Percentiles rank a stretch among this genome's conserved stretches.
phyloP scores from a whole-genome alignment of 2,888 invertebrate genomes.

The Torymus texanus region DNA sequence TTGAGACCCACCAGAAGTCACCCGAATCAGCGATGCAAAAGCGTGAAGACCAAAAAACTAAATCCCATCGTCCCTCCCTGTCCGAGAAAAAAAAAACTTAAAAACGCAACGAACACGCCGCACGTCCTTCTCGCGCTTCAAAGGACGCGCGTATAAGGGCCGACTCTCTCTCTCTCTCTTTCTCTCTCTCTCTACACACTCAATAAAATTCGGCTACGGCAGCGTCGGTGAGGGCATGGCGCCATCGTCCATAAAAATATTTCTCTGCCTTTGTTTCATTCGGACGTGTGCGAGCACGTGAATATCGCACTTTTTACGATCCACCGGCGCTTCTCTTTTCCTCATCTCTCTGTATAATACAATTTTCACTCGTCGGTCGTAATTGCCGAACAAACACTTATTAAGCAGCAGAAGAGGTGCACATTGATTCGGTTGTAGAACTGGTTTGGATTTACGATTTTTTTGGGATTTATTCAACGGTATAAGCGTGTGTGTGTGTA shows the following conservation, averaged over 20 bases:
- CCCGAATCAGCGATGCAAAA: constrained; percentile 21
- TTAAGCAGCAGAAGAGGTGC: not conserved
- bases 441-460: too few species aligned
- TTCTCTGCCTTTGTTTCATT: constrained; percentile 32
- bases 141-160: constrained; percentile 25
- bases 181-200: constrained; percentile 18
- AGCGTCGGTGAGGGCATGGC: constrained; percentile 58
- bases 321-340: constrained; percentile 16
- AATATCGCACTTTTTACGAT: constrained; percentile 52
- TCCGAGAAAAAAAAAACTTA: not conserved
- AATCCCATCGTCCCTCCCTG: not conserved
- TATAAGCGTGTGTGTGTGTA: too few species aligned
- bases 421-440: too few species aligned
- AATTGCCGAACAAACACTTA: constrained; percentile 48
- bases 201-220: constrained; percentile 49
- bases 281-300: constrained; percentile 33
- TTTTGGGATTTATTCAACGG: too few species aligned
- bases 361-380: constrained; percentile 43
- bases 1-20: constrained; percentile 2
- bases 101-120: too few species aligned
- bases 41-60: not conserved
- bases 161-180: not conserved
- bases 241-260: constrained; percentile 61
- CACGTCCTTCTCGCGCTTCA: too few species aligned
- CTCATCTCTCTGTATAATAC: not conserved